Evolutionary conservation across 2,113 vertebrate genomes (phyloP).

Genomic region (Tragelaphus buxtoni): DNA sequence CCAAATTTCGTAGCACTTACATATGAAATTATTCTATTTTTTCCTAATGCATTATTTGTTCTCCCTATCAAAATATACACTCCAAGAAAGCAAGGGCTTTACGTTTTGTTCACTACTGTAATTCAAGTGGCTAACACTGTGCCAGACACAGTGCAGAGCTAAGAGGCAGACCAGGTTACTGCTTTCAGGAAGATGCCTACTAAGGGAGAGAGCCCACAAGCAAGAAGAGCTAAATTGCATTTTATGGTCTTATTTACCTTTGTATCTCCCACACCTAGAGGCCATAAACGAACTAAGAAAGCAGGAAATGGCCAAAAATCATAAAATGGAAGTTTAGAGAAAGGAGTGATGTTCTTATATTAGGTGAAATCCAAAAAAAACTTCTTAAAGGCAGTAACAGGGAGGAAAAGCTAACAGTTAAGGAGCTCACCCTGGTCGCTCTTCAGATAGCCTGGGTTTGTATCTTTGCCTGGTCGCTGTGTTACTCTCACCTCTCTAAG

Average conservation of each 20-base stretch:
- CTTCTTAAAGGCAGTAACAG: neutral
- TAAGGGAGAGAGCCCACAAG: neutral
- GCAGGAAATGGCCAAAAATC: neutral
- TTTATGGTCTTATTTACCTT: neutral
- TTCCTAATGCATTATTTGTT: neutral
- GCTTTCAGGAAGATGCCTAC: conserved; percentile 5
- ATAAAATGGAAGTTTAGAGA: neutral
- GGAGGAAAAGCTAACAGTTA: neutral
- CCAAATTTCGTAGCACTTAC: neutral
- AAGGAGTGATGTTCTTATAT: neutral
- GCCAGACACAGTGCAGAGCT: neutral
- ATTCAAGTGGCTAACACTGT: neutral
- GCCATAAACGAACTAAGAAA: conserved; percentile 1
- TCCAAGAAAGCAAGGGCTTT: neutral
- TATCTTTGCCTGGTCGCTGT: neutral
- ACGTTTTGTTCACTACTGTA: neutral
- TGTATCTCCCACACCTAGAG: neutral
- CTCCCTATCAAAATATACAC: neutral
- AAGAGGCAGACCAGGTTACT: neutral
- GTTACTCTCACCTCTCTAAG: neutral
- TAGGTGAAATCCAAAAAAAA: neutral
- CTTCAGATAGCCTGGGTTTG: neutral
- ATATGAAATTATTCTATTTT: neutral
- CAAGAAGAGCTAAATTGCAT: neutral
- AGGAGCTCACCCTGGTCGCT: neutral